Conservation (phyloP, 2,113 vertebrate species). For the Gopherus evgoodei region DNA sequence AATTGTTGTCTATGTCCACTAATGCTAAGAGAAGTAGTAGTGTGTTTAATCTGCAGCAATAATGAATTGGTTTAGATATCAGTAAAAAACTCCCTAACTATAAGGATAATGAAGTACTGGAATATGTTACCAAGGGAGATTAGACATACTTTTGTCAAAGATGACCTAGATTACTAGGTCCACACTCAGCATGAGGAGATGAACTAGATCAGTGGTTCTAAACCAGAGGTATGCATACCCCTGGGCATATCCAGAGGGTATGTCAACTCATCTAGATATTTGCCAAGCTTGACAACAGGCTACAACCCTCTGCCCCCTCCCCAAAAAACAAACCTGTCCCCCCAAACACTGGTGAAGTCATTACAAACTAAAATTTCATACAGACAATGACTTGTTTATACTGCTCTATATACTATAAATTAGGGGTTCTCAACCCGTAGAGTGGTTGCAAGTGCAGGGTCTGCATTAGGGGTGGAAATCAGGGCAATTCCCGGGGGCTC, state of each 20-base stretch:
- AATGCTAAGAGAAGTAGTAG: background rate
- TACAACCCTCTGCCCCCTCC: too few species aligned
- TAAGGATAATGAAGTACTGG: background rate
- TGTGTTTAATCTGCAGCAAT: background rate
- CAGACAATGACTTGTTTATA: background rate
- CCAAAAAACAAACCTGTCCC: too few species aligned
- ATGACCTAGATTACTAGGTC: background rate
- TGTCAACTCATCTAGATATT: background rate
- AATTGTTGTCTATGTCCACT: background rate
- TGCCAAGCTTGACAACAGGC: too few species aligned
- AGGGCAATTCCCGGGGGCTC: background rate
- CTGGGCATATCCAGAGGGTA: background rate
- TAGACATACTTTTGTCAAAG: background rate
- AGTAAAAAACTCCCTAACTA: background rate
- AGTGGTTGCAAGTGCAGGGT: background rate
- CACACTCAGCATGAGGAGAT: background rate
- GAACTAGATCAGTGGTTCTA: background rate
- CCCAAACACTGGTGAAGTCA: too few species aligned
- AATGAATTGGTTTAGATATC: background rate
- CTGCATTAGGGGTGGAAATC: too few species aligned
- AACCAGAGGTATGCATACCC: background rate
- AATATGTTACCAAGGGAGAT: background rate
- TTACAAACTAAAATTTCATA: background rate
- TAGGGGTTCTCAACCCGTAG: too few species aligned
- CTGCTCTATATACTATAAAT: too few species aligned